Evolutionary conservation across 2,113 vertebrate species (phyloP), one percentile per base, ranked within the genome.

Genomic region (Pionites leucogaster): DNA sequence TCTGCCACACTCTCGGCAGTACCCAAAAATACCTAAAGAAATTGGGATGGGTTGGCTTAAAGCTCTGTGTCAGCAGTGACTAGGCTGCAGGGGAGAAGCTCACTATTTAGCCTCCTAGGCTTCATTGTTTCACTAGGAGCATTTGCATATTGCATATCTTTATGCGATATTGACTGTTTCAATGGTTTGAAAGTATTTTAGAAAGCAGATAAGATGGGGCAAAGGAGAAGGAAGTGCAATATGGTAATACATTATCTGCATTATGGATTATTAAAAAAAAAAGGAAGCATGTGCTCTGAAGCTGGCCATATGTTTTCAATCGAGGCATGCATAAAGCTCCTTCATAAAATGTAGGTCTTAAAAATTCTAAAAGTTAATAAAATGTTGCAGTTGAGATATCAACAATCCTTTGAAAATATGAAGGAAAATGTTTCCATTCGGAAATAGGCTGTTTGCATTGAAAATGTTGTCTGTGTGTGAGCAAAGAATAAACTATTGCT

Each of bases 281-380:
- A 60, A 70, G 68, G 65, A 71, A 69, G 33, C 69, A 8, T 44
- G 31, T 91, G 83, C 86, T 91, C 83, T 87, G 69, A 44, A 92
- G 44, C 3, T 13, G 69, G n/a, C 80, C 92, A 93, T 82, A 9
- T 95, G 92, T 96, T 96, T 96, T 91, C 81, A 95, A 96, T 94
- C 6, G n/a, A 91, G 88, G 71, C 70, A 42, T 0, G 67, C 77
- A 90, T 96, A 93, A 89, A 92, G 78, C 86, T 95, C 93, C 91
- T 94, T 95, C 94, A 93, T 96, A 96, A 96, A 96, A 89, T 49
- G 57, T 64, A 77, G 83, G 74, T 93, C 86, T 94, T 94, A 94
- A 97, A 96, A 92, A 89, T 93, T 84, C 88, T 82, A 69, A 95
- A 96, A 95, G 93, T 93, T 96, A 94, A 91, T 93, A 95, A 97